phyloP scores from a whole-genome alignment of 2,113 vertebrate species.

The Anseranas semipalmata region DNA sequence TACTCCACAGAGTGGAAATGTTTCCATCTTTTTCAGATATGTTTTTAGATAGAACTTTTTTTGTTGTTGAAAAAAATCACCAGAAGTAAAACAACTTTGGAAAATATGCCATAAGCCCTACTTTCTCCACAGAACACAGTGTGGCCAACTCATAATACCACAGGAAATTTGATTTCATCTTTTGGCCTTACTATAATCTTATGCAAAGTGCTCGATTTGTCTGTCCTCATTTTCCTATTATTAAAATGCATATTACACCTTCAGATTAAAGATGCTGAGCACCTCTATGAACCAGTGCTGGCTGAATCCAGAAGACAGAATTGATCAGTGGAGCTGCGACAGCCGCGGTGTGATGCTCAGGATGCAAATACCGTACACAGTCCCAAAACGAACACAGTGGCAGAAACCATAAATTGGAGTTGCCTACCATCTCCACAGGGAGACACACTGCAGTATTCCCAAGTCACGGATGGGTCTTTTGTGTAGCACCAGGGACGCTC shows the following conservation, averaged over 20 bases:
- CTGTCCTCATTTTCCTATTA: neutral
- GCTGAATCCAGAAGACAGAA: neutral
- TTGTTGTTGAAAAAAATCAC: neutral
- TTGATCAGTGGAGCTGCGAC: rapidly evolving
- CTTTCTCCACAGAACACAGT: neutral
- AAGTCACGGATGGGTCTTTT: constrained; percentile 79
- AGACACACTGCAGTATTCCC: constrained; percentile 88
- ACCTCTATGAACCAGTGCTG: neutral
- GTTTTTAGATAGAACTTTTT: neutral
- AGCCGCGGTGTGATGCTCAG: rapidly evolving
- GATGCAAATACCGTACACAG: neutral
- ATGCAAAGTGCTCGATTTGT: rapidly evolving
- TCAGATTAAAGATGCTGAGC: neutral
- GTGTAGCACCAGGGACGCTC: constrained; percentile 91
- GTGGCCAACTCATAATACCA: neutral
- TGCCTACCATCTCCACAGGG: constrained; percentile 76
- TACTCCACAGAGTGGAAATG: neutral
- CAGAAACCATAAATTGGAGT: neutral
- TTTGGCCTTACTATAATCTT: neutral
- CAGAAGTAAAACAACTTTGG: neutral
- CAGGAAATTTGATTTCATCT: neutral
- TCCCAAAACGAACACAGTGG: neutral
- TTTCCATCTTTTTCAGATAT: neutral
- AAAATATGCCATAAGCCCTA: neutral
- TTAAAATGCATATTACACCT: neutral